Base-by-base conservation (phyloP, 2,113 vertebrate genomes). In the Clarias macrocephalus region DNA sequence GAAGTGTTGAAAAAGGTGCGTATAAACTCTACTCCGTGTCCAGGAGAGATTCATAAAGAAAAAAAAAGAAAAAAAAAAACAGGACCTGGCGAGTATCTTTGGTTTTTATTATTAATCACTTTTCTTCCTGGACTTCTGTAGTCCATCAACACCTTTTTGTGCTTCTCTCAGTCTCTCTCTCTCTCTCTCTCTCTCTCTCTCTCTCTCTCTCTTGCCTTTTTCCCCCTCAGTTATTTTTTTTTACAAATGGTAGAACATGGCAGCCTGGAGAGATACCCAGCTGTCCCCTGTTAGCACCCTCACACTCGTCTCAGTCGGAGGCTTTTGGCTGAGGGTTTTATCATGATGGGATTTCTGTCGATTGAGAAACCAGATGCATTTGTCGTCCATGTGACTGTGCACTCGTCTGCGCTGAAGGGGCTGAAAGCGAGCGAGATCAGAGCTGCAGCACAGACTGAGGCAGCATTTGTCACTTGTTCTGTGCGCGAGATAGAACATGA, bases 381-480 rank as follows among this genome's bases (percentile, higher is more conserved):
- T 80, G 87, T 75, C 63, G 60, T 54, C 72, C 59, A 15, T 85
- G 88, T 82, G 85, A 89, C 80, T 19, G 54, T 86, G 52, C 33
- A 60, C 66, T 84, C 66, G 72, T 87, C 86, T 85, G 66, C 54
- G 33, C 82, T 60, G 83, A 73, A 56, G 60, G 84, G 75, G 68
- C n/a, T 72, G 68, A 73, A 84, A 21, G 42, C 68, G 84, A 77
- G 28, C 33, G 83, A 66, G 73, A 76, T 60, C 70, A 63, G 65
- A 77, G 62, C 76, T 80, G 80, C 84, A 57, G 86, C 88, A 88
- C 90, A 90, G 89, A 84, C 89, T 90, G 90, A 80, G 62, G 72
- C 52, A 87, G 85, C 88, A 90, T 87, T 91, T 91, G 90, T 89
- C 88, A 87, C 85, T 88, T 85, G 90, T 86, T 88, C 77, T 82